These are phyloP conservation scores for Mastomys coucha DNA, from an alignment of 2,113 vertebrate genomes.

Conservation along the genomic window DNA sequence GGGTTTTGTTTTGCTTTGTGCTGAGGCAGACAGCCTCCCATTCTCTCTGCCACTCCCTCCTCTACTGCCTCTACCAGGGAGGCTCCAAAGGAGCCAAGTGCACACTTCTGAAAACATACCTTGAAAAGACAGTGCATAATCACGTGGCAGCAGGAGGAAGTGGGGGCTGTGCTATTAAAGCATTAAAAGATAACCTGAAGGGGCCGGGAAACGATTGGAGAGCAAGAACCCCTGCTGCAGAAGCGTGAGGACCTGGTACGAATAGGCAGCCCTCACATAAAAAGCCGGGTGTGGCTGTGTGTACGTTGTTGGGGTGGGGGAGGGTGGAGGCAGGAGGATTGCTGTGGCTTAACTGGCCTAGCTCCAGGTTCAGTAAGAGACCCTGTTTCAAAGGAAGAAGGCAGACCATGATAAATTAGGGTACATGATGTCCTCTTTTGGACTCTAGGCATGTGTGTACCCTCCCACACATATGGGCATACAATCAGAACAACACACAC, in stretches of 20 bases:
- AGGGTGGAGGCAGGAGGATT: neutral
- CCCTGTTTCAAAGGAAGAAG: neutral
- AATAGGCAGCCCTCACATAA: neutral
- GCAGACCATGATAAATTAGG: neutral
- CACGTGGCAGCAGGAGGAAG: neutral
- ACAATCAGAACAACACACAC: neutral
- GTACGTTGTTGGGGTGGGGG: neutral
- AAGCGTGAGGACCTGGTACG: neutral
- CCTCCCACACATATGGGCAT: no score
- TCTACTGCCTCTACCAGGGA: neutral
- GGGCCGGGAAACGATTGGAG: neutral
- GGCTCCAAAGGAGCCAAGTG: neutral
- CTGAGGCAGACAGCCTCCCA: neutral
- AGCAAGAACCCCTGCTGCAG: neutral
- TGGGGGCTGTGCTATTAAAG: neutral
- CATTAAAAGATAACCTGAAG: neutral
- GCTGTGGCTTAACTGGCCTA: neutral
- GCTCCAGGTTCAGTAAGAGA: neutral
- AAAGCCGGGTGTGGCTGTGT: neutral
- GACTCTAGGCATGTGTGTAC: no score
- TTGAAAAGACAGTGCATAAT: neutral
- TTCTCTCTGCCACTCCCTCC: neutral
- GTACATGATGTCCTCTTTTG: neutral
- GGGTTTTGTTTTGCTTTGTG: constrained; percentile 54
- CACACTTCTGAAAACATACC: neutral